phyloP scores from a whole-genome alignment of 2,888 invertebrate species.

The Dryococelus australis region DNA sequence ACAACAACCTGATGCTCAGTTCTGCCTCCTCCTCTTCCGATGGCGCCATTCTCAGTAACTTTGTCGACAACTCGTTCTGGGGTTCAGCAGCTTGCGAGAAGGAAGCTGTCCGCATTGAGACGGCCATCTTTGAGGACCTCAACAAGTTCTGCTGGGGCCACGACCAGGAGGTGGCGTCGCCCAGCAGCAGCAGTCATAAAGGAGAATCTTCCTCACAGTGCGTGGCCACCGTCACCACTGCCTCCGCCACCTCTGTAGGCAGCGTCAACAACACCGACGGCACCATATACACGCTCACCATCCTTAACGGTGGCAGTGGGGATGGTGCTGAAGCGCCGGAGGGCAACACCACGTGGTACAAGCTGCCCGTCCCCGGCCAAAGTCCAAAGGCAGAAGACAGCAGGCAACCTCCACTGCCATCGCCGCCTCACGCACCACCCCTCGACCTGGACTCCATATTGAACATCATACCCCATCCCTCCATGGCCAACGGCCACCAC shows the following conservation, averaged over 20 bases:
- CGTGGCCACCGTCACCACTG: not conserved
- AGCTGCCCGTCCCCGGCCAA: slow-evolving; percentile 64
- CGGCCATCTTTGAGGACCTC: slow-evolving; percentile 81
- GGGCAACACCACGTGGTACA: slow-evolving; percentile 56
- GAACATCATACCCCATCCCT: slow-evolving; percentile 60
- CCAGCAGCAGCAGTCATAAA: not conserved
- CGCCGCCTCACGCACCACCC: slow-evolving; percentile 33
- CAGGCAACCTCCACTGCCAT: slow-evolving; percentile 24
- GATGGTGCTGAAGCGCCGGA: slow-evolving; percentile 45
- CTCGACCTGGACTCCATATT: slow-evolving; percentile 83
- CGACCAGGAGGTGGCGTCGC: slow-evolving; percentile 53
- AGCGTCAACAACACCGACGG: slow-evolving; percentile 71
- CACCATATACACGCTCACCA: slow-evolving; percentile 85
- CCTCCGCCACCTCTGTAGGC: not conserved
- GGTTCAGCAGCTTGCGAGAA: slow-evolving; percentile 62
- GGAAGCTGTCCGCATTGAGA: slow-evolving; percentile 74
- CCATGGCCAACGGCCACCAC: slow-evolving; percentile 49
- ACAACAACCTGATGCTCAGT: slow-evolving; percentile 58
- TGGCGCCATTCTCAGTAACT: slow-evolving; percentile 68
- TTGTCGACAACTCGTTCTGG: slow-evolving; percentile 40
- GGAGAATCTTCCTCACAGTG: not conserved
- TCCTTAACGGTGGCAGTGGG: slow-evolving; percentile 75
- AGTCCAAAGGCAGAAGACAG: slow-evolving; percentile 32
- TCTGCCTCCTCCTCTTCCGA: slow-evolving; percentile 49
- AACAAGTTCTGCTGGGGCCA: slow-evolving; percentile 85